Conservation (phyloP, 2,797 vertebrate species). For the Spinus pinus region DNA sequence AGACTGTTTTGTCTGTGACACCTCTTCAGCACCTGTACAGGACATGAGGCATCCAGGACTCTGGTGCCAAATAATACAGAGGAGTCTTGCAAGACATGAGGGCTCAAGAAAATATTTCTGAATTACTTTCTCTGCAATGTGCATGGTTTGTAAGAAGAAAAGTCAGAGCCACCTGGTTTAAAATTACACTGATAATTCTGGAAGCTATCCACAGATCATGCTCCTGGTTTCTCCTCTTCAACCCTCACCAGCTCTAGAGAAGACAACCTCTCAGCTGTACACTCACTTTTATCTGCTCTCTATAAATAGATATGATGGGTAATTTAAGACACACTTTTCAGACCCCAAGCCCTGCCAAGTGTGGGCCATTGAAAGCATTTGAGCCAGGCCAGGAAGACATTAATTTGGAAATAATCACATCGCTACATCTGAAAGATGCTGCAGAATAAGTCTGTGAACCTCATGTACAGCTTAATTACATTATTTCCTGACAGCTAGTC, state of each 20-base stretch:
- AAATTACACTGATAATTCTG: not conserved
- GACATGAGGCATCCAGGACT: not conserved
- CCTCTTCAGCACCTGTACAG: not conserved
- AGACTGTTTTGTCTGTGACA: not conserved
- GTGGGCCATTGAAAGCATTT: not conserved
- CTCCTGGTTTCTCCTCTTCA: not conserved
- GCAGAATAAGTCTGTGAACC: not conserved
- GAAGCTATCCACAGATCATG: not conserved
- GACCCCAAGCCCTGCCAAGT: not conserved
- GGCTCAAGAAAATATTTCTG: not conserved
- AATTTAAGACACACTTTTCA: not conserved
- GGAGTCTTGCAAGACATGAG: not conserved
- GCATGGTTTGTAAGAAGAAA: not conserved
- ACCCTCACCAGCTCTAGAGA: not conserved
- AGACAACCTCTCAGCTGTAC: not conserved
- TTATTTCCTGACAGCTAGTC: constrained; percentile 13
- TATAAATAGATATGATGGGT: not conserved
- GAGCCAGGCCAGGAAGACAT: not conserved
- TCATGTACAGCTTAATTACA: not conserved
- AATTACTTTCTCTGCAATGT: not conserved
- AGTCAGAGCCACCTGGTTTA: not conserved
- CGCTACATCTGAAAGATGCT: not conserved
- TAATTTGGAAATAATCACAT: not conserved
- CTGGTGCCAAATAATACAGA: not conserved
- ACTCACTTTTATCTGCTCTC: not conserved